Percentiles rank a stretch among this genome's conserved stretches.
Conservation (phyloP, 2,113 vertebrate species). For the Promerops cafer region DNA sequence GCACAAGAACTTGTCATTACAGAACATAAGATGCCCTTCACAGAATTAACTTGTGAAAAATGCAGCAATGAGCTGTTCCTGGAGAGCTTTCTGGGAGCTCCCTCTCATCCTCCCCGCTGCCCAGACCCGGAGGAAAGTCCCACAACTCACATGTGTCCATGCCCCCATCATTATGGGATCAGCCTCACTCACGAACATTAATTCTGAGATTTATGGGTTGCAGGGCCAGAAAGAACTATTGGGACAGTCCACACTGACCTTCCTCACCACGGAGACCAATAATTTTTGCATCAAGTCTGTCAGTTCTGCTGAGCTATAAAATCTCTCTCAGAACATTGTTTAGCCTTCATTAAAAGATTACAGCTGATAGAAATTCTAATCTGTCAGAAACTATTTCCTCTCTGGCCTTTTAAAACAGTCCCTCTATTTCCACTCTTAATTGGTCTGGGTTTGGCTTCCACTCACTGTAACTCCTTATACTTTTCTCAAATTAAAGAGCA, state of each 20-base stretch:
- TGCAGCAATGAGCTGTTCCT: neutral
- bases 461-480: neutral
- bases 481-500: neutral
- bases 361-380: neutral
- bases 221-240: neutral
- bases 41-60: constrained; percentile 25
- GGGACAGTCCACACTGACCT: neutral
- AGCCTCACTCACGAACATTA: neutral
- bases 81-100: neutral
- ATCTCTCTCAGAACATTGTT: neutral
- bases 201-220: neutral
- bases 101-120: neutral
- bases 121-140: neutral
- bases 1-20: constrained; percentile 28
- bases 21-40: constrained; percentile 41
- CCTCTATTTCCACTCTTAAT: neutral
- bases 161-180: neutral
- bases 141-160: neutral
- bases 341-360: constrained; percentile 14
- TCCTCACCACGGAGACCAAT: neutral
- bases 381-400: neutral
- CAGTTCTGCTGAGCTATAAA: neutral
- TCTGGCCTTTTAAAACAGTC: neutral
- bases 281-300: constrained; percentile 13
- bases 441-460: neutral